Evolutionary conservation across 2,888 invertebrate species (phyloP), one percentile per base, ranked within the genome.

Genomic region (Scaptomyza polygonia): DNA sequence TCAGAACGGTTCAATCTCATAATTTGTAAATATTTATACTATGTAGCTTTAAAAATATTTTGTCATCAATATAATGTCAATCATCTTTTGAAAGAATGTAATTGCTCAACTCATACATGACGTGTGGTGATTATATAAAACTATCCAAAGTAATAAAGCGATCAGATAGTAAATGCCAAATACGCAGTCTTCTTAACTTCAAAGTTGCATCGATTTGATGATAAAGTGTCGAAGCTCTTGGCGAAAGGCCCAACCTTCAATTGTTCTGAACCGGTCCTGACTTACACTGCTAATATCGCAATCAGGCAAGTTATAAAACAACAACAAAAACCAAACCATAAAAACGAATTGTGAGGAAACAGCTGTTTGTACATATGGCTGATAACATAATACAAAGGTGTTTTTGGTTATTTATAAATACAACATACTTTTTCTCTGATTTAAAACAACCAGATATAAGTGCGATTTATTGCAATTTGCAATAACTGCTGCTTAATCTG

Each of bases 261-360:
- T 25, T 34, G 21, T 8, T 14, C 18, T 53, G 42, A 69, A 14
- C 56, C 42, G 48, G 42, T 34, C 32, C 25, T 18, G 43, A 9
- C 11, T 14, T 1, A 11, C 43, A 47, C 78, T 72, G 67, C 67
- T 74, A 70, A 59, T 51, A 68, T 44, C 16, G 8, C 42, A 54
- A 18, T 14, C 36, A 25, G 32, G 16, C 21, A n/a, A 5, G 36
- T 53, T 52, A 70, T 53, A 42, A 11, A 14, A n/a, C 21, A 18
- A 9, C 30, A 29, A 8, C 21, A 40, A 58, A 64, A 45, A 12
- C 14, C 36, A 48, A 40, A 0, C 30, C 18, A 21, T 14, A 25
- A 21, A 6, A 21, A 44, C n/a, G 18, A 12, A 36, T 29, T 39
- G 12, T 5, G 21, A 49, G 36, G 47, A 48, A 45, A 43, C 63